phyloP scores from a whole-genome alignment of 2,113 vertebrate species.

The Propithecus coquereli region DNA sequence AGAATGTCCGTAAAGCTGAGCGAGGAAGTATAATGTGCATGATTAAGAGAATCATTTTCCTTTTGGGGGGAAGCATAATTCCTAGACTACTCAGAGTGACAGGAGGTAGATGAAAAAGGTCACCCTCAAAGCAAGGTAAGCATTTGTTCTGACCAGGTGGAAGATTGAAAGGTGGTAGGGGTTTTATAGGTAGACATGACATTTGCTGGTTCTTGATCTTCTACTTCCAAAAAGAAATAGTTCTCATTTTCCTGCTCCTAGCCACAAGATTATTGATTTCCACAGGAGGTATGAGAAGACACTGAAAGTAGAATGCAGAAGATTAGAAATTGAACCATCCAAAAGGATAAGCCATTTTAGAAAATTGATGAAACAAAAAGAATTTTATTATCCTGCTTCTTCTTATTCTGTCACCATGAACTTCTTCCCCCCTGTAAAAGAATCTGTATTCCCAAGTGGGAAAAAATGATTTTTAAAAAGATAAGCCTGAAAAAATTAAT shows the following conservation, averaged over 20 bases:
- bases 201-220: neutral
- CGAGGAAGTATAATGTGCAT: neutral
- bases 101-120: neutral
- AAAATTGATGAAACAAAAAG: slow-evolving; percentile 15
- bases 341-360: slow-evolving; percentile 15
- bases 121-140: neutral
- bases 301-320: slow-evolving; percentile 22
- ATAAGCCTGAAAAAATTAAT: slow-evolving; percentile 84
- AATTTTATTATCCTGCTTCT: slow-evolving; percentile 67
- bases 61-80: neutral
- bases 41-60: neutral
- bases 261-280: neutral
- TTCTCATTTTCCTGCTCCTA: neutral
- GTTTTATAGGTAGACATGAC: neutral
- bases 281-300: neutral
- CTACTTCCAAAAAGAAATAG: neutral
- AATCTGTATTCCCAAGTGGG: slow-evolving; percentile 77
- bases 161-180: neutral
- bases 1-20: neutral
- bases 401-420: slow-evolving; percentile 65
- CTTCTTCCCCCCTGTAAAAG: slow-evolving; percentile 44
- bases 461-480: slow-evolving; percentile 85
- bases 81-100: neutral
- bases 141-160: neutral
- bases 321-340: slow-evolving; percentile 12